Evolutionary conservation across 2,113 vertebrate species (phyloP).

Genomic region (Boulengeromyrus knoepffleri): DNA sequence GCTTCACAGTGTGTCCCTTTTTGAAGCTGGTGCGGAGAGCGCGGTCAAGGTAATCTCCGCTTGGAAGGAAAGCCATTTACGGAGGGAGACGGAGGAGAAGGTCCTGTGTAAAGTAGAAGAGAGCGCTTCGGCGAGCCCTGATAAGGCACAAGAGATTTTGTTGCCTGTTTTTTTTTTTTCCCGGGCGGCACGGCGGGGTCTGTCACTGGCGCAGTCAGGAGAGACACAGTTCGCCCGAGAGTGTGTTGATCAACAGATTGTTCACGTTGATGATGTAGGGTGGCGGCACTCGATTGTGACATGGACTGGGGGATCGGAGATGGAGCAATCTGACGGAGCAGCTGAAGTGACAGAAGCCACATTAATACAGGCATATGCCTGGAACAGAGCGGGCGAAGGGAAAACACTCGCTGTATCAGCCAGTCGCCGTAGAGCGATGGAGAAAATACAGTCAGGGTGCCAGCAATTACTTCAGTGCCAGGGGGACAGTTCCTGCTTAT

Average conservation of each 20-base stretch:
- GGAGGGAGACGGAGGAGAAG: conserved; percentile 25
- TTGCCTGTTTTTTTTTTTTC: conserved; percentile 25
- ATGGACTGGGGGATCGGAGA: conserved; percentile 35
- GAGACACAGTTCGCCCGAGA: conserved; percentile 15
- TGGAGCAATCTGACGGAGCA: conserved; percentile 48
- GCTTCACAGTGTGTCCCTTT: conserved; percentile 27
- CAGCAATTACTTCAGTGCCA: conserved; percentile 40
- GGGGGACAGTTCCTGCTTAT: conserved; percentile 38
- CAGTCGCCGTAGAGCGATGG: conserved; percentile 16
- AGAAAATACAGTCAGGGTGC: conserved; percentile 25
- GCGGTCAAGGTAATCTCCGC: conserved; percentile 38
- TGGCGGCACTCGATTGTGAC: conserved; percentile 33
- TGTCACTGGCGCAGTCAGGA: conserved; percentile 30
- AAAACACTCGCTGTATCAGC: conserved; percentile 18
- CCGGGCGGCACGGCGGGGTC: not conserved
- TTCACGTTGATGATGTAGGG: conserved; percentile 38
- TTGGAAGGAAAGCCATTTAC: conserved; percentile 33
- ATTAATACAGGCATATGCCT: conserved; percentile 53
- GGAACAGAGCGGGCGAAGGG: conserved; percentile 31
- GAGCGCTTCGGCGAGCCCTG: conserved; percentile 27
- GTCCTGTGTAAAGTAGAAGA: conserved; percentile 18
- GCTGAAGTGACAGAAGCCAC: conserved; percentile 55
- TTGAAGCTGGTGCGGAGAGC: conserved; percentile 29
- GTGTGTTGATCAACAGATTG: conserved; percentile 40
- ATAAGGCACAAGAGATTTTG: conserved; percentile 30